phyloP scores from a whole-genome alignment of 2,113 vertebrate genomes.

The Leptocoma aspasia region DNA sequence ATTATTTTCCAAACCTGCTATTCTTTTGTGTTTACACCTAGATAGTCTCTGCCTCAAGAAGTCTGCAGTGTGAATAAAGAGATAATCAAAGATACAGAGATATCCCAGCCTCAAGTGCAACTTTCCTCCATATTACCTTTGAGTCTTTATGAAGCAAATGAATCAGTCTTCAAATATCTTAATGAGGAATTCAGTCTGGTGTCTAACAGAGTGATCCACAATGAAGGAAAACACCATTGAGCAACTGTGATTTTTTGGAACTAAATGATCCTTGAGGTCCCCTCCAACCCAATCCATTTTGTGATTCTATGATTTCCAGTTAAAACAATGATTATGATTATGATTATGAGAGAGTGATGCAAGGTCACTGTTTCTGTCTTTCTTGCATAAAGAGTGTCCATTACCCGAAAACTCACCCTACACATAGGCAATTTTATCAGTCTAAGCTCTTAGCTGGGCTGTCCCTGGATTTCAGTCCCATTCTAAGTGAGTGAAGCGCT shows the following conservation, averaged over 20 bases:
- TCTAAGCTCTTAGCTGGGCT: background rate
- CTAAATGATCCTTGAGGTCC: background rate
- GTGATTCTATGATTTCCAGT: background rate
- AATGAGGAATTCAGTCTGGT: background rate
- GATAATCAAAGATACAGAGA: background rate
- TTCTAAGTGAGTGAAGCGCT: background rate
- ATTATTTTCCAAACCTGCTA: background rate
- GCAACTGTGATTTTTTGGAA: background rate
- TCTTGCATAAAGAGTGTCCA: background rate
- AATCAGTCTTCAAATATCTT: background rate
- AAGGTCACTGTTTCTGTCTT: background rate
- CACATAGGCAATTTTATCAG: background rate
- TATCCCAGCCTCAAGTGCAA: background rate
- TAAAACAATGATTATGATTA: rapidly evolving
- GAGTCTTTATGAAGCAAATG: background rate
- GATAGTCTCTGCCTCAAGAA: background rate
- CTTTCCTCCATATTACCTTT: background rate
- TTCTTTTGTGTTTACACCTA: background rate
- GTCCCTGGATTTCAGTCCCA: background rate
- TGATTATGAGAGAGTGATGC: background rate
- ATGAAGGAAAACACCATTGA: background rate
- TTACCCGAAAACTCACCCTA: background rate
- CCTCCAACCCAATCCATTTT: background rate
- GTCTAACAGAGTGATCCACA: background rate
- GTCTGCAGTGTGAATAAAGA: background rate